Percentiles rank a stretch among this genome's conserved stretches.
phyloP scores from a whole-genome alignment of 1,140 invertebrate species.

The Pseudachorutes palmiensis region DNA sequence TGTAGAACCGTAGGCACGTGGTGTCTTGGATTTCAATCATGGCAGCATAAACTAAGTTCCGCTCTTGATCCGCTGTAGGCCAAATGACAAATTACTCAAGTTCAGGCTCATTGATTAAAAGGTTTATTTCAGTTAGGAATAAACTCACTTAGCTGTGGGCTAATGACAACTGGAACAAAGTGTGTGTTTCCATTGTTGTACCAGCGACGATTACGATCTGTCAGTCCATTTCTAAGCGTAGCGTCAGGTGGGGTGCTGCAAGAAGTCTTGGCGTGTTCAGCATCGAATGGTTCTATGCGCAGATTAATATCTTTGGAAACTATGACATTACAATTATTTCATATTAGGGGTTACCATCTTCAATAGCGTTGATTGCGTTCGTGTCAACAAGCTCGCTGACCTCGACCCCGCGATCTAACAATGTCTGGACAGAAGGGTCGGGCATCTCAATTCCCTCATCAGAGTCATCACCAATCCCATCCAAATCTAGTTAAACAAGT shows the following conservation, averaged over 20 bases:
- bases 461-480: too few species aligned
- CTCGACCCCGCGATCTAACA: neutral
- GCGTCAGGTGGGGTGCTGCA: neutral
- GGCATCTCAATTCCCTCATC: too few species aligned
- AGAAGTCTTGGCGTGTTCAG: neutral
- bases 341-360: neutral
- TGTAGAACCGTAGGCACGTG: constrained; percentile 9
- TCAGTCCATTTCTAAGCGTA: neutral
- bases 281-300: neutral
- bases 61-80: constrained; percentile 1
- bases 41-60: neutral
- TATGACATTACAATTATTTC: neutral
- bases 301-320: neutral
- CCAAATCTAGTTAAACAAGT: too few species aligned
- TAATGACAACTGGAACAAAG: neutral
- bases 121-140: neutral
- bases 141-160: neutral
- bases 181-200: neutral
- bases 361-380: neutral
- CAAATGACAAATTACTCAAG: too few species aligned
- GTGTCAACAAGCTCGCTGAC: neutral
- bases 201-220: neutral
- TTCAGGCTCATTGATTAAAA: neutral
- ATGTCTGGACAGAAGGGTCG: neutral
- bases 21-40: constrained; percentile 14